A percentile compares a stretch with the other conserved stretches of the same genome.
Conservation (phyloP, 2,888 invertebrate species). For the Hartigia nigra region DNA sequence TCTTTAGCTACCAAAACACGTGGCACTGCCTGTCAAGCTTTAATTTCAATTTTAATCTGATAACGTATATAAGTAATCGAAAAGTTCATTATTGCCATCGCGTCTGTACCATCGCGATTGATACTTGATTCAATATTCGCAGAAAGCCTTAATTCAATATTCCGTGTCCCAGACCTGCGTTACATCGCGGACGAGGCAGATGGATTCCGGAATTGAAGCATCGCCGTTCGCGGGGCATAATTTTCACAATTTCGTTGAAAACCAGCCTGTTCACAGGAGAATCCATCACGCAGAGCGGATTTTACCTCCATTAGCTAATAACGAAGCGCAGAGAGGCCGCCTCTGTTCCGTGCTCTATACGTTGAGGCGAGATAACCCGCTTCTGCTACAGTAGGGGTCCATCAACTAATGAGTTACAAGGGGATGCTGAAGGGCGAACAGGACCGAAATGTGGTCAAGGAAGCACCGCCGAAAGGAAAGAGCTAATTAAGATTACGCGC, state of each 20-base stretch:
- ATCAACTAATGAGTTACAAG: constrained; percentile 54
- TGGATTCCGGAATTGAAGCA: constrained; percentile 12
- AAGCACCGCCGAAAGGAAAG: constrained; percentile 15
- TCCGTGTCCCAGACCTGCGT: not conserved
- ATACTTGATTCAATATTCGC: not conserved
- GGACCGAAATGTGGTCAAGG: constrained; percentile 30
- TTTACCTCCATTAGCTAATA: constrained; percentile 59
- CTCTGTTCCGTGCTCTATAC: constrained; percentile 9
- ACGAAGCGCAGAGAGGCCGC: constrained; percentile 29
- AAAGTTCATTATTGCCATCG: not conserved
- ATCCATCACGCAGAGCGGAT: constrained; percentile 40
- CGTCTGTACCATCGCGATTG: not conserved
- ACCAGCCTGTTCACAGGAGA: constrained; percentile 28
- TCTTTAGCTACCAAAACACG: not conserved
- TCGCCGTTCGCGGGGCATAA: constrained; percentile 27
- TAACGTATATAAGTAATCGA: not conserved
- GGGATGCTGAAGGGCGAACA: constrained; percentile 36
- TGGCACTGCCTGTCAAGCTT: not conserved
- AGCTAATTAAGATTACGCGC: constrained; percentile 18
- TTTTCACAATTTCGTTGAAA: constrained; percentile 37
- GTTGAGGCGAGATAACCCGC: constrained; percentile 33
- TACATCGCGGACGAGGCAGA: not conserved
- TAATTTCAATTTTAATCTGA: not conserved
- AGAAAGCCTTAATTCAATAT: not conserved
- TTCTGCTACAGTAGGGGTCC: constrained; percentile 31